Percentiles rank a stretch among this genome's conserved stretches.
phyloP scores from a whole-genome alignment of 2,888 invertebrate genomes.

The Trachelus troglodyta region DNA sequence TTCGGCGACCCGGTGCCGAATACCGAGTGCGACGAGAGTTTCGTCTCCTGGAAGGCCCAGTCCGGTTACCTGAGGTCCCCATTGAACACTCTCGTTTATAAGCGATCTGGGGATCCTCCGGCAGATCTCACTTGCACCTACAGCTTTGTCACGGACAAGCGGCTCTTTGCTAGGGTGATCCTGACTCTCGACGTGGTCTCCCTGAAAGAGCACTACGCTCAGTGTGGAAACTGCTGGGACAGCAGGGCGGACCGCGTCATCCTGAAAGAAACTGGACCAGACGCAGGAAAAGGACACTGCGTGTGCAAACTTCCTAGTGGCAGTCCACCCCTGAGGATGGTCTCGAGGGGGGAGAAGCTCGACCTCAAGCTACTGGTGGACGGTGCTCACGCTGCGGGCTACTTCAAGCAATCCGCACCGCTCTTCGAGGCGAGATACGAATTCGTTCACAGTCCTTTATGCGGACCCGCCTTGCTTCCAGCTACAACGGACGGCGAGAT shows the following conservation, averaged over 20 bases:
- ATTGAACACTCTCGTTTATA: slow-evolving; percentile 88
- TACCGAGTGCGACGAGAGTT: slow-evolving; percentile 88
- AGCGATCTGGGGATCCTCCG: slow-evolving; percentile 77
- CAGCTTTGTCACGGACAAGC: slow-evolving; percentile 84
- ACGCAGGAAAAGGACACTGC: slow-evolving; percentile 78
- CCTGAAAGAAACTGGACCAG: slow-evolving; percentile 79
- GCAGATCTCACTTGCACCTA: slow-evolving; percentile 84
- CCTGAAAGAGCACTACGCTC: slow-evolving; percentile 76
- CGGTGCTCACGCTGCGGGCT: slow-evolving; percentile 87
- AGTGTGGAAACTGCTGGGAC: slow-evolving; percentile 87
- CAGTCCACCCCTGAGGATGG: slow-evolving; percentile 74
- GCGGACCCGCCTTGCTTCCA: slow-evolving; percentile 84
- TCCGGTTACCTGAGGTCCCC: slow-evolving; percentile 84
- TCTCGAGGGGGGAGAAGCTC: slow-evolving; percentile 83
- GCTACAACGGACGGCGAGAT: slow-evolving; percentile 87
- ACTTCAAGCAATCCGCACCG: slow-evolving; percentile 87
- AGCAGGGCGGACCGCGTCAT: slow-evolving; percentile 87
- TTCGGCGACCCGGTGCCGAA: slow-evolving; percentile 82
- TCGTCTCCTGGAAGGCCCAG: slow-evolving; percentile 85
- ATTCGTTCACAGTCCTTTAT: slow-evolving; percentile 89
- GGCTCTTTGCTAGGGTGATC: slow-evolving; percentile 84
- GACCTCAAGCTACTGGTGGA: slow-evolving; percentile 87
- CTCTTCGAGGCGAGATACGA: slow-evolving; percentile 89
- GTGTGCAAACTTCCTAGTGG: slow-evolving; percentile 72
- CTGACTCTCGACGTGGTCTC: slow-evolving; percentile 82